Base-by-base conservation (phyloP, 2,888 invertebrate genomes). In the Slavum lentiscoides region DNA sequence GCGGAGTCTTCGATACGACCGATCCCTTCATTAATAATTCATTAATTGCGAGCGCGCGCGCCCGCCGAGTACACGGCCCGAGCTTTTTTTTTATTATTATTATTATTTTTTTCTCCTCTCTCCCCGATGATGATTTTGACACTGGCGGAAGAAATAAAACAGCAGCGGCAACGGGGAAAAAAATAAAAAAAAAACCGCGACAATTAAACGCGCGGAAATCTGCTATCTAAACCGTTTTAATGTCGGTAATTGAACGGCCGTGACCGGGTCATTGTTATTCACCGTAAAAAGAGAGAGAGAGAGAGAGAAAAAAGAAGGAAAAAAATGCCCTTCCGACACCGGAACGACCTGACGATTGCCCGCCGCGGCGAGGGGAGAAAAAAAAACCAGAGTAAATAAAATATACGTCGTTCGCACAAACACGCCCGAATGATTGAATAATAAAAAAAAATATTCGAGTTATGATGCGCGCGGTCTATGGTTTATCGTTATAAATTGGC, bases 131-230 rank as follows among this genome's bases (percentile, higher is more conserved):
- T 80, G 58, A 80, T 80, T 80, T 80, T 80, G 80, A 80, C 80
- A 80, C 80, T 55, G 77, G 37, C 19, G 19, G 30, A 30, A 30
- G 30, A 30, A 30, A 30, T 30, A 30, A 30, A 30, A 30, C 30
- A 30, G 30, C 30, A 4, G 59, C n/a, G 13, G 15, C 21, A 19
- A 17, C 2, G 5, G 21, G 30, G 23, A 23, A 43, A 43, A 59
- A 67, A 75, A 66, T 58, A 64, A 21, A 70, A 59, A 39, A 13
- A 58, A 39, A 61, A 3, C 8, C 67, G 59, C 37, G 66, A 80
- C 80, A 80, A 80, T 80, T 80, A 80, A 80, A 72, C 39, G 70
- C 80, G 72, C 80, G 66, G 62, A 80, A 80, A 80, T 80, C 77
- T 77, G 69, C 77, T 53, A 70, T 77, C 80, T 72, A 80, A 80